These are phyloP conservation scores for Leucophenga varia DNA, from an alignment of 1,140 invertebrate genomes.

Conservation along the genomic window DNA sequence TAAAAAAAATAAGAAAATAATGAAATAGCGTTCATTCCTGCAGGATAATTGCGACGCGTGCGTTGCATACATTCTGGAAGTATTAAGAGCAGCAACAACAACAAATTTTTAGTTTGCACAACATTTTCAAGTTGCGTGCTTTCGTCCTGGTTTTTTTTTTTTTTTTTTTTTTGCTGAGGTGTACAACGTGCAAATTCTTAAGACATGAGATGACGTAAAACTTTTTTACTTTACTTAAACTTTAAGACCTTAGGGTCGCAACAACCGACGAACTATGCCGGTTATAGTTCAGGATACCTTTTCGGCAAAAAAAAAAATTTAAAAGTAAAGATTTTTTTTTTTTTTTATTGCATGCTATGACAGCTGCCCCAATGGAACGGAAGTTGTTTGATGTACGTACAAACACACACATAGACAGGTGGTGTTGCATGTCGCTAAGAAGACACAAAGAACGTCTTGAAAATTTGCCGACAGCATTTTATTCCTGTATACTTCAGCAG, in stretches of 20 bases:
- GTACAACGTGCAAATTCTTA: slow-evolving; percentile 1
- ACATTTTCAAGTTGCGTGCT: slow-evolving; percentile 37
- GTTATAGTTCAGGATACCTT: slow-evolving; percentile 10
- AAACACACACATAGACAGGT: slow-evolving; percentile 2
- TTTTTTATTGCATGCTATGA: background rate
- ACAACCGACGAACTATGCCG: no score
- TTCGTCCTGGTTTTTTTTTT: background rate
- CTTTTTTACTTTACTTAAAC: no score
- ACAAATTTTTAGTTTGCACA: slow-evolving; percentile 36
- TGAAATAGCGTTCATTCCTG: slow-evolving; percentile 42
- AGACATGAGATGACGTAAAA: no score
- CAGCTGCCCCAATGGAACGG: no score
- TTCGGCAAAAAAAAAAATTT: slow-evolving; percentile 1
- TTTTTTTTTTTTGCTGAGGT: background rate
- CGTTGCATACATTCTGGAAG: slow-evolving; percentile 23
- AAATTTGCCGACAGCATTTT: no score
- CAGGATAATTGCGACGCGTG: slow-evolving; percentile 36
- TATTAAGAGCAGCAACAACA: no score
- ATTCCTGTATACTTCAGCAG: no score
- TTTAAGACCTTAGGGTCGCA: background rate
- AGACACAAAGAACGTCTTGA: no score
- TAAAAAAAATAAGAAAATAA: slow-evolving; percentile 36
- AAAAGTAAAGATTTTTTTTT: background rate
- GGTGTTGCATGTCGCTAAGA: slow-evolving; percentile 9
- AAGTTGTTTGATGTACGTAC: no score